Conservation (phyloP, 2,797 vertebrate species). For the Dermochelys coriacea region DNA sequence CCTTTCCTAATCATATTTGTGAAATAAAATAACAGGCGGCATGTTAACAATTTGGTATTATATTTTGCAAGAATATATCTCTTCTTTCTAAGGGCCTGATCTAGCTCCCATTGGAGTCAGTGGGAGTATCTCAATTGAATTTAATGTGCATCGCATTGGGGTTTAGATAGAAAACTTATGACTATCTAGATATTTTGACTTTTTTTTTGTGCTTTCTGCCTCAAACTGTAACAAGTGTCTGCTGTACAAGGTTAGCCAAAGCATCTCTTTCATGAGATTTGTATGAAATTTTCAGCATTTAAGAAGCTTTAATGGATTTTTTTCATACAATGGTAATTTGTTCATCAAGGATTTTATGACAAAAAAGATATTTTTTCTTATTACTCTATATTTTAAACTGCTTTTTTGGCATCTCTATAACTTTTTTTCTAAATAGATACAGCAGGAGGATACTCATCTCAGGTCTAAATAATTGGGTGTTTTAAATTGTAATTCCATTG, state of each 20-base stretch:
- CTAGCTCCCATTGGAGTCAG: background rate
- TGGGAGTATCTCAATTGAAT: background rate
- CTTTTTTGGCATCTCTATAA: conserved; percentile 40
- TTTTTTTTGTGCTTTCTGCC: background rate
- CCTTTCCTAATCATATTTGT: background rate
- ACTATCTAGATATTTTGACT: background rate
- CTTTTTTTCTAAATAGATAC: conserved; percentile 53
- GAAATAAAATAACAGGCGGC: background rate
- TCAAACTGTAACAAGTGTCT: background rate
- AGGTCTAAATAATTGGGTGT: conserved; percentile 74
- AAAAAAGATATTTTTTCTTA: conserved; percentile 61
- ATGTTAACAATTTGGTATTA: background rate
- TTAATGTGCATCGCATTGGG: background rate
- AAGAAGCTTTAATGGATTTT: conserved; percentile 32
- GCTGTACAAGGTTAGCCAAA: background rate
- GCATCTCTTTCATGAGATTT: background rate
- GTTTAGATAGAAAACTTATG: background rate
- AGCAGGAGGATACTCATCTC: conserved; percentile 42
- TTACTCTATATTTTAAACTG: conserved; percentile 65
- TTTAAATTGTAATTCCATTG: conserved; percentile 72
- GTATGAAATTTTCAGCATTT: background rate
- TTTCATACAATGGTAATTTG: conserved; percentile 6
- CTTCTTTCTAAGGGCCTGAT: background rate
- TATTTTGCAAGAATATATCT: background rate
- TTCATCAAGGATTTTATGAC: conserved; percentile 65